Evolutionary conservation across 2,113 vertebrate genomes (phyloP), one percentile per base, ranked within the genome.

Genomic region (Acanthochromis polyacanthus): DNA sequence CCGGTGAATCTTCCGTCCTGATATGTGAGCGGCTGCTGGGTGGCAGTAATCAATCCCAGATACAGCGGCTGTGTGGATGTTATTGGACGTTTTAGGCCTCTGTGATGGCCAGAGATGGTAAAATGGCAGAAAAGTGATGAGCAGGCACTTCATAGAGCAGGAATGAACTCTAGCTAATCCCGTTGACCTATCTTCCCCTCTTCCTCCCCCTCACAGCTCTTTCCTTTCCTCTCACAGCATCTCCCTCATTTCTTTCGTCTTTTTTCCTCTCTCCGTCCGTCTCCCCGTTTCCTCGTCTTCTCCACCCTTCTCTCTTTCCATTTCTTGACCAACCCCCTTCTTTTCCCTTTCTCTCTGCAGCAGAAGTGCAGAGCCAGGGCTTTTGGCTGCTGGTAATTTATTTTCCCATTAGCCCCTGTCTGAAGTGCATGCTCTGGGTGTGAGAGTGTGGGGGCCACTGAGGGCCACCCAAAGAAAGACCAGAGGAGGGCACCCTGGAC

Each of bases 381-480:
- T 93, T 92, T 93, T 90, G 88, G 83, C 89, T 86, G 84, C 89
- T 91, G 91, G 93, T 93, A 92, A 93, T 93, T 93, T 93, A 93
- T 93, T 93, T 93, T 93, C 91, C 91, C 87, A 93, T 93, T 93
- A 93, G 90, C 88, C 93, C 90, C 86, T 87, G 89, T 93, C 88
- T 93, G 91, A 93, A 92, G 93, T 92, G 91, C 86, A 86, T 81
- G 87, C 88, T 89, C 90, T 80, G 87, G 91, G 89, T 92, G 84
- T 92, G 88, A 90, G 90, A 86, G 83, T 82, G 65, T 77, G 23
- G 28, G 87, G 81, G 85, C 75, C 85, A 87, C 76, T 36, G 70
- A 89, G 86, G 91, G 87, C 92, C 91, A 89, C 91, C 90, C 81
- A 92, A 91, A 90, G 88, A 90, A 87, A 93, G 89, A 90, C 68